Conservation (phyloP, 2,113 vertebrate genomes). For the Pelusios castaneus region DNA sequence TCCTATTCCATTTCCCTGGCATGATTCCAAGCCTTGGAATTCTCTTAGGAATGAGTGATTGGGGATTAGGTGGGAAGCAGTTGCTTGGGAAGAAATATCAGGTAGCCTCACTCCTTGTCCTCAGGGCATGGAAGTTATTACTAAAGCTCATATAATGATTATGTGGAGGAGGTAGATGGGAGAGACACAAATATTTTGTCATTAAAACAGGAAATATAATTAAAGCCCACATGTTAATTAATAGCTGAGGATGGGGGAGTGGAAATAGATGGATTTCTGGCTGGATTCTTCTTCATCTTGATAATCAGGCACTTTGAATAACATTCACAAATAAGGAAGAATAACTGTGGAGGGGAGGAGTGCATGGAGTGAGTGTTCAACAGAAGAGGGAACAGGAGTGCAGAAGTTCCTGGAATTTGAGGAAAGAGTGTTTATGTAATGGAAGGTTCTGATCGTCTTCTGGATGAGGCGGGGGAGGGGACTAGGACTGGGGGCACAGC, state of each 20-base stretch:
- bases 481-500: background rate
- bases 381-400: background rate
- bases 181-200: background rate
- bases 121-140: background rate
- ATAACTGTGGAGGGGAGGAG: background rate
- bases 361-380: background rate
- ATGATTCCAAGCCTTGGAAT: background rate
- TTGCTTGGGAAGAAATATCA: background rate
- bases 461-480: background rate
- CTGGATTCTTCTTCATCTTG: background rate
- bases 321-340: background rate
- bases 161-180: background rate
- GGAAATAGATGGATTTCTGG: slow-evolving; percentile 44
- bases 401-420: background rate
- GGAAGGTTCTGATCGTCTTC: background rate
- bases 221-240: slow-evolving; percentile 30
- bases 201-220: slow-evolving; percentile 8
- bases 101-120: accelerated
- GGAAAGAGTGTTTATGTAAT: accelerated
- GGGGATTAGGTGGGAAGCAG: background rate
- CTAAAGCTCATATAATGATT: background rate
- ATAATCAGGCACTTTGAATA: background rate
- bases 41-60: background rate
- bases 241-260: background rate
- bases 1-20: background rate